phyloP scores from a whole-genome alignment of 2,888 invertebrate species.

The Geotrupes spiniger region DNA sequence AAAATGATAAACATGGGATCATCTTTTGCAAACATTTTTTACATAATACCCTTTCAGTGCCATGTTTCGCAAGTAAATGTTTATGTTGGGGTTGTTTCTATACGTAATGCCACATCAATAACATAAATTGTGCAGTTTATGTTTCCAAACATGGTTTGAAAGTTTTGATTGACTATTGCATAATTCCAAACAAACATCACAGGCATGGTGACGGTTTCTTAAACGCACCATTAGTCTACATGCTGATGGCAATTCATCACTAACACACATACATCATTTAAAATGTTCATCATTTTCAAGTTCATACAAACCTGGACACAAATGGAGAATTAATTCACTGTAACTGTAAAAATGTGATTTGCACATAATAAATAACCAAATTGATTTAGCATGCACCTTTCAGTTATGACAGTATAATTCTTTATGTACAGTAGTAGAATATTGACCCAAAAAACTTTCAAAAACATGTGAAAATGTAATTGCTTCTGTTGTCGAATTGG shows the following conservation, averaged over 20 bases:
- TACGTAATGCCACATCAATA: slow-evolving; percentile 87
- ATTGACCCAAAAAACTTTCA: slow-evolving; percentile 85
- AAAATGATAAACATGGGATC: slow-evolving; percentile 90
- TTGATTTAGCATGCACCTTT: slow-evolving; percentile 81
- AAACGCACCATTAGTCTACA: slow-evolving; percentile 87
- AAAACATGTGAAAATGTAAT: slow-evolving; percentile 66
- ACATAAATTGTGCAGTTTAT: slow-evolving; percentile 82
- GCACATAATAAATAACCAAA: slow-evolving; percentile 82
- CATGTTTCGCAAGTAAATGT: slow-evolving; percentile 91
- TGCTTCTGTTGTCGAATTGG: slow-evolving; percentile 59
- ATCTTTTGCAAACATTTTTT: slow-evolving; percentile 85
- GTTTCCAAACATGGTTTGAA: slow-evolving; percentile 88
- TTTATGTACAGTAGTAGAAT: slow-evolving; percentile 73
- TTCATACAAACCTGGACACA: slow-evolving; percentile 77
- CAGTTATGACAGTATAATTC: slow-evolving; percentile 79
- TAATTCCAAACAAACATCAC: slow-evolving; percentile 82
- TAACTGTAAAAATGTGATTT: slow-evolving; percentile 83
- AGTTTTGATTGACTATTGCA: slow-evolving; percentile 76
- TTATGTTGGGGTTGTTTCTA: slow-evolving; percentile 86
- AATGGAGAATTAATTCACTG: slow-evolving; percentile 82
- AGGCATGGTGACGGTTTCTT: slow-evolving; percentile 78
- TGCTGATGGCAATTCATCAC: slow-evolving; percentile 76
- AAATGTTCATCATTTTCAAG: slow-evolving; percentile 66
- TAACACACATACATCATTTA: slow-evolving; percentile 78
- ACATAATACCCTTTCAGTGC: slow-evolving; percentile 82